Evolutionary conservation across 2,888 invertebrate species (phyloP).

Genomic region (Lasioglossum zephyrum): DNA sequence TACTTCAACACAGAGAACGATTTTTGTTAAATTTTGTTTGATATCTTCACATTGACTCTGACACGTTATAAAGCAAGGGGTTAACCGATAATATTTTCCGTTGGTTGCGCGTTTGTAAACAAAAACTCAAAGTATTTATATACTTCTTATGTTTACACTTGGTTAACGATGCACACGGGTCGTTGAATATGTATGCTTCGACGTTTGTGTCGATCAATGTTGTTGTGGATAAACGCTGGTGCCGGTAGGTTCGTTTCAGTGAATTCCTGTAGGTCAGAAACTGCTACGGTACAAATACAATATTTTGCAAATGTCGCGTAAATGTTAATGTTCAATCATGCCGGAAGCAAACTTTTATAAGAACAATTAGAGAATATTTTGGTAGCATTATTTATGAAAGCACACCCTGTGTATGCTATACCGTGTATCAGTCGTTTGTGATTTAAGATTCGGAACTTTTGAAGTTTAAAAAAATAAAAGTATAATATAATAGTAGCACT

Average conservation of each 20-base stretch:
- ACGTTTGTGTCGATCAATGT: not conserved
- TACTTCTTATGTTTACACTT: slow-evolving; percentile 2
- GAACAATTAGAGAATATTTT: not conserved
- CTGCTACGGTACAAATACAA: not conserved
- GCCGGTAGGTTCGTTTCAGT: not conserved
- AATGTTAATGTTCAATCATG: not conserved
- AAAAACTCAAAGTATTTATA: slow-evolving; percentile 5
- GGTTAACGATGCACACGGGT: not conserved
- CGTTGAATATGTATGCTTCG: not conserved
- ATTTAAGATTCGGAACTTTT: not conserved
- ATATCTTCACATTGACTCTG: not conserved
- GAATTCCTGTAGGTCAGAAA: not conserved
- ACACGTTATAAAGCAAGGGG: not conserved
- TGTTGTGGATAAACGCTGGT: not conserved
- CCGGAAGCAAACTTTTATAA: not conserved
- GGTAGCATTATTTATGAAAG: not conserved
- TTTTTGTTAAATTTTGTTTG: not conserved
- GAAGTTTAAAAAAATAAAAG: not conserved
- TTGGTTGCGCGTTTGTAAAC: not conserved
- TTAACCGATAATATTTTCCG: slow-evolving; percentile 3
- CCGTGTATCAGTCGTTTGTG: not conserved
- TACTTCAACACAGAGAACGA: no score
- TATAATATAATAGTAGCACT: no score
- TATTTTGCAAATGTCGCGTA: not conserved
- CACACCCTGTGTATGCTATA: not conserved